Conservation (phyloP, 2,113 vertebrate genomes). For the Phyllostomus discolor region DNA sequence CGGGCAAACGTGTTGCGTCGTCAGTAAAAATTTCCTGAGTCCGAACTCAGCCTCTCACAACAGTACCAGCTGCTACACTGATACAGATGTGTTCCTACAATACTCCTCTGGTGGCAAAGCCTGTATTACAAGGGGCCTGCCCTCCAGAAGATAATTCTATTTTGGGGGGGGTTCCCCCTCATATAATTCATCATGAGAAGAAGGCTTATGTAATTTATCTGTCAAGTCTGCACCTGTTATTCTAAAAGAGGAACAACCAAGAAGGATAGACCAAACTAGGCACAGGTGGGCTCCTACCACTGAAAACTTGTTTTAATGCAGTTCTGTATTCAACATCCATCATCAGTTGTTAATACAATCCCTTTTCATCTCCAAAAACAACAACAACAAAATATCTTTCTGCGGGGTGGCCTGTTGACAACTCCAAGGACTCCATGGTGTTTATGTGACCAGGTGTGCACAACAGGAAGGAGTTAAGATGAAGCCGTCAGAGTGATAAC, state of each 20-base stretch:
- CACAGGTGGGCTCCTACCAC: background rate
- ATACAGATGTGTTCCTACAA: too few relatives aligned
- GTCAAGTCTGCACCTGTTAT: background rate
- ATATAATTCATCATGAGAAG: background rate
- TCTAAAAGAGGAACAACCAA: background rate
- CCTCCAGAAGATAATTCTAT: too few relatives aligned
- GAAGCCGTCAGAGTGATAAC: conserved; percentile 67
- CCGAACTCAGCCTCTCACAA: too few relatives aligned
- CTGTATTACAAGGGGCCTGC: too few relatives aligned
- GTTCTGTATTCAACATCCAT: background rate
- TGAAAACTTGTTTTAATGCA: background rate
- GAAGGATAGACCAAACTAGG: background rate
- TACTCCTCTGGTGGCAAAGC: too few relatives aligned
- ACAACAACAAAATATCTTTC: background rate
- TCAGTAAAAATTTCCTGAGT: too few relatives aligned
- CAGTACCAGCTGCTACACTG: too few relatives aligned
- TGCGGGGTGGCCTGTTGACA: background rate
- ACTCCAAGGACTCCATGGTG: conserved; percentile 13
- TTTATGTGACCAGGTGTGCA: conserved; percentile 51
- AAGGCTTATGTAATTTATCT: background rate
- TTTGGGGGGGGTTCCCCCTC: too few relatives aligned
- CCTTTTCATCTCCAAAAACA: background rate
- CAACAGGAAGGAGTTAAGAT: conserved; percentile 63
- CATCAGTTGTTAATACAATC: background rate
- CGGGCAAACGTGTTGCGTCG: too few relatives aligned